These are phyloP conservation scores for Lycia hirtaria DNA, from an alignment of 2,888 invertebrate genomes.

Conservation along the genomic window DNA sequence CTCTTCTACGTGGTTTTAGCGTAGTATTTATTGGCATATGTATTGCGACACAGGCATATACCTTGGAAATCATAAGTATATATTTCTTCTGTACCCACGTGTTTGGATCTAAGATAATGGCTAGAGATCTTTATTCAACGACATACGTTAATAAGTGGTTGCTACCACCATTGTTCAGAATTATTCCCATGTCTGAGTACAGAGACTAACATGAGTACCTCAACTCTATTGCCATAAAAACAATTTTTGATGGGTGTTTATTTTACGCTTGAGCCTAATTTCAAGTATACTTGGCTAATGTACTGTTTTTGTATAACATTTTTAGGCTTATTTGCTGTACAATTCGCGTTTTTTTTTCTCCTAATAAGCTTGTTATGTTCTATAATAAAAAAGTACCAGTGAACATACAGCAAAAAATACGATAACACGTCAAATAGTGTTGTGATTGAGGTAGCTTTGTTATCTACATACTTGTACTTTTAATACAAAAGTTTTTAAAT, in stretches of 20 bases:
- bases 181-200: constrained; percentile 34
- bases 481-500: no score
- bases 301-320: neutral
- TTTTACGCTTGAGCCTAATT: constrained; percentile 10
- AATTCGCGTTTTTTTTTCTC: neutral
- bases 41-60: no score
- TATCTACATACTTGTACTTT: no score
- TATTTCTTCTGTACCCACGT: neutral
- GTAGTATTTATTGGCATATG: no score
- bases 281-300: neutral
- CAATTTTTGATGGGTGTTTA: constrained; percentile 5
- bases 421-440: no score
- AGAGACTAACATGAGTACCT: constrained; percentile 18
- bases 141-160: constrained; percentile 28
- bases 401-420: no score
- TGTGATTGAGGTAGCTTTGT: no score
- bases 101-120: constrained; percentile 19
- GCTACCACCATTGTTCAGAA: constrained; percentile 28
- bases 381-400: no score
- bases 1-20: no score
- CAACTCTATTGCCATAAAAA: constrained; percentile 15
- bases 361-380: no score
- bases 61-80: neutral
- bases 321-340: neutral
- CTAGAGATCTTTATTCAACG: constrained; percentile 17